Conservation (phyloP, 2,113 vertebrate genomes). For the Tragelaphus imberbis region DNA sequence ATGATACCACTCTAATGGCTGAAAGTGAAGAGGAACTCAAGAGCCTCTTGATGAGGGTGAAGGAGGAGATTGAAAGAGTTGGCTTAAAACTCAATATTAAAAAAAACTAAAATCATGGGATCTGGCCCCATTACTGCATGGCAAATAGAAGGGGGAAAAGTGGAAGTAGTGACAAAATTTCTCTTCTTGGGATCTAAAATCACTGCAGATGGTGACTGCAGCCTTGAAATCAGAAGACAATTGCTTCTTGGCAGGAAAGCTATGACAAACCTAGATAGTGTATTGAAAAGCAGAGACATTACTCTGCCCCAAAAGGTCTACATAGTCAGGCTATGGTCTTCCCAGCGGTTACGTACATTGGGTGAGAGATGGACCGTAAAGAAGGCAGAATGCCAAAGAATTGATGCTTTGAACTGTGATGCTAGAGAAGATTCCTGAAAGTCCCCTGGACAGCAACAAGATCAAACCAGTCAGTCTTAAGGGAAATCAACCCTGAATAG, state of each 20-base stretch:
- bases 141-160: not conserved
- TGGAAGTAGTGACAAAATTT: not conserved
- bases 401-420: not conserved
- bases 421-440: not conserved
- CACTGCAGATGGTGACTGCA: not conserved
- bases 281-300: not conserved
- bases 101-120: not conserved
- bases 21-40: not conserved
- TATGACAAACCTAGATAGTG: not conserved
- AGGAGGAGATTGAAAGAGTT: not conserved
- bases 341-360: not conserved
- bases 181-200: not conserved
- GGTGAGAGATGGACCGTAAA: not conserved
- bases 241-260: not conserved
- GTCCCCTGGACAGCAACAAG: not conserved
- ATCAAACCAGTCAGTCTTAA: not conserved
- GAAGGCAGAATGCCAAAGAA: not conserved
- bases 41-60: not conserved
- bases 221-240: not conserved
- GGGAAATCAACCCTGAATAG: not conserved
- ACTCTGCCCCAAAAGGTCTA: not conserved
- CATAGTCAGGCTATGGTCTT: not conserved
- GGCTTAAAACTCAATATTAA: not conserved
- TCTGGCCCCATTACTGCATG: not conserved
- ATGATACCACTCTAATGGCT: not conserved